Evolutionary conservation across 2,797 vertebrate genomes (phyloP), one percentile per base, ranked within the genome.

Genomic region (Tympanoctomys barrerae): DNA sequence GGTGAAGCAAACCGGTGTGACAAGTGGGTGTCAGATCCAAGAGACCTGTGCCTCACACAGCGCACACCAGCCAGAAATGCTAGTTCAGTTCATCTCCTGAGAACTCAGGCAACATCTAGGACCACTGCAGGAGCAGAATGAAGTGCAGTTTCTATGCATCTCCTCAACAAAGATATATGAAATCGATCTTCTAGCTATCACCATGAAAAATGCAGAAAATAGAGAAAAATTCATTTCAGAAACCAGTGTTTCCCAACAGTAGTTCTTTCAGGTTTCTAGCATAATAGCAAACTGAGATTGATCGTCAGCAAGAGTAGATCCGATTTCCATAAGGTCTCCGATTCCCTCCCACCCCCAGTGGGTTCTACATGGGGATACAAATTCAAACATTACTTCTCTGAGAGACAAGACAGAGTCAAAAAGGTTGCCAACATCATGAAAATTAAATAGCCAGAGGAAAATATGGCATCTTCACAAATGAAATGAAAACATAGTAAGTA

Each of bases 391-490:
- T 90, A 86, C 54, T 94, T 61, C 31, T 82, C 62, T 59, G 39
- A 92, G 46, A 75, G 16, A 87, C 46, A 91, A 57, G 57, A 49
- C 19, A 28, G 49, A 75, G 42, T 90, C 85, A 90, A 59, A 90
- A 57, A 94, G 19, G 16, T 14, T 64, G 21, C 36, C 26, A 7
- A 71, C 39, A 64, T 75, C 57, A 79, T 13, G 33, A 92, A 94
- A 94, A 90, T n/a, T 75, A 94, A 79, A 83, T 31, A 96, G 57
- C 75, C 79, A 54, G 2, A 70, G 24, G 33, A 84, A 75, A 93
- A 89, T 70, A 85, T 28, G n/a, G 9, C 16, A 73, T 87, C 61
- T 78, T 90, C 73, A 42, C 18, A 61, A 49, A 54, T 0, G 24
- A 75, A 59, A n/a, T 31, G 26, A 77, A 93, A 61, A 79, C 3